Conservation (phyloP, 1,140 invertebrate species). For the Steinernema feltiae region DNA sequence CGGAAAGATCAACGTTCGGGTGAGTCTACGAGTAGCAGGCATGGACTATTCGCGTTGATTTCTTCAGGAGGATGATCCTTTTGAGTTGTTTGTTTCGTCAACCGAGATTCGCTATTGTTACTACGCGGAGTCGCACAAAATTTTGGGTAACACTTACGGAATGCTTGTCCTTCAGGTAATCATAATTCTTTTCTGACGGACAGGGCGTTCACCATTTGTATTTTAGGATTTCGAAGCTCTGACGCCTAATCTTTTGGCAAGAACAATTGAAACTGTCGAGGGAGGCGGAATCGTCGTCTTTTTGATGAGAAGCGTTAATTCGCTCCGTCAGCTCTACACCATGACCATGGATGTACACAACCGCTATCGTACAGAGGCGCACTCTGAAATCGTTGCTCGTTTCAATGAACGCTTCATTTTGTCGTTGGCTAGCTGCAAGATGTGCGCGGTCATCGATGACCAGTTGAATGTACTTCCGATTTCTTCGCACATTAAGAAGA, state of each 20-base stretch:
- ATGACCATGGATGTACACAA: conserved; percentile 98
- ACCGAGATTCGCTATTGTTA: conserved; percentile 95
- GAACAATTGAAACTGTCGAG: conserved; percentile 96
- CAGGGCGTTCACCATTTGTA: conserved; percentile 8
- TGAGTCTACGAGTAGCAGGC: too few relatives aligned
- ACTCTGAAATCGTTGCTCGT: conserved; percentile 80
- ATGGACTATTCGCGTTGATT: too few relatives aligned
- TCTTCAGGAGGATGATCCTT: conserved; percentile 84
- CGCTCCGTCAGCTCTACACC: conserved; percentile 86
- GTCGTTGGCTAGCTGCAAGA: conserved; percentile 77
- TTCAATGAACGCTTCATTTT: conserved; percentile 95
- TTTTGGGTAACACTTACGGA: conserved; percentile 93
- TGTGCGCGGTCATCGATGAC: conserved; percentile 88
- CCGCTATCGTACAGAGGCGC: conserved; percentile 85
- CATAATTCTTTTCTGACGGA: background rate
- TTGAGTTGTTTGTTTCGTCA: conserved; percentile 89
- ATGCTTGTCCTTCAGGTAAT: conserved; percentile 85
- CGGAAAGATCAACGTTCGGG: conserved; percentile 73
- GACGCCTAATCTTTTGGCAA: conserved; percentile 92
- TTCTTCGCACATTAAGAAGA: conserved; percentile 76
- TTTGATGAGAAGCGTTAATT: conserved; percentile 73
- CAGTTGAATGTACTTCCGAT: conserved; percentile 83
- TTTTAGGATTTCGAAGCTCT: conserved; percentile 92
- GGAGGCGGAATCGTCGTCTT: conserved; percentile 89
- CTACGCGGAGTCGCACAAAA: conserved; percentile 92